phyloP scores from a whole-genome alignment of 2,888 invertebrate genomes.

The Alentia gelatinosa region DNA sequence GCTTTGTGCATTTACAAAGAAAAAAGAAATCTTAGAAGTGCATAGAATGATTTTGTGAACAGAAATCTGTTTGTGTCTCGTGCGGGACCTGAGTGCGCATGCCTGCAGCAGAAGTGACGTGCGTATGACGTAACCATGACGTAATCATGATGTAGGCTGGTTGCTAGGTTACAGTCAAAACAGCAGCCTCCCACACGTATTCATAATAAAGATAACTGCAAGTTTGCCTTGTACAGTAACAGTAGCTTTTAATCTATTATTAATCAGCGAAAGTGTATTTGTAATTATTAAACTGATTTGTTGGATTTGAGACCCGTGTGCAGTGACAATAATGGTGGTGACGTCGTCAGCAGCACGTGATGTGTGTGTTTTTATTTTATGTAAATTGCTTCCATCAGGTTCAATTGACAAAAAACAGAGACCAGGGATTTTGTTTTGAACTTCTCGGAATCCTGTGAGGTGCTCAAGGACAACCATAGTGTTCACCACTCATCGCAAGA shows the following conservation, averaged over 20 bases:
- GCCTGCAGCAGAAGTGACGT: neutral
- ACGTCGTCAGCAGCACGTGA: no score
- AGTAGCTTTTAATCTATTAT: neutral
- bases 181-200: no score
- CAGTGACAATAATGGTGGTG: neutral
- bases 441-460: neutral
- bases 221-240: slow-evolving; percentile 4
- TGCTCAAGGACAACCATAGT: slow-evolving; percentile 37
- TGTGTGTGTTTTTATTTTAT: slow-evolving; percentile 7
- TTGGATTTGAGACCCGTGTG: neutral
- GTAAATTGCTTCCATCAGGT: slow-evolving; percentile 9
- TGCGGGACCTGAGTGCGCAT: neutral
- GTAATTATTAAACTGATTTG: neutral
- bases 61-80: no score
- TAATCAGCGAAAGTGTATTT: neutral
- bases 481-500: slow-evolving; percentile 12
- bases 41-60: no score
- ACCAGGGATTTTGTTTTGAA: neutral
- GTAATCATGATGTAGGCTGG: neutral
- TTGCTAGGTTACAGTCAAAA: neutral
- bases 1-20: neutral
- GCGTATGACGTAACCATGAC: neutral
- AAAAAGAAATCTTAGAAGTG: no score
- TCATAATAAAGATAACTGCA: neutral
- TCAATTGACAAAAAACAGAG: no score